Conservation (phyloP, 2,797 vertebrate species). For the Psittacula derbiana region DNA sequence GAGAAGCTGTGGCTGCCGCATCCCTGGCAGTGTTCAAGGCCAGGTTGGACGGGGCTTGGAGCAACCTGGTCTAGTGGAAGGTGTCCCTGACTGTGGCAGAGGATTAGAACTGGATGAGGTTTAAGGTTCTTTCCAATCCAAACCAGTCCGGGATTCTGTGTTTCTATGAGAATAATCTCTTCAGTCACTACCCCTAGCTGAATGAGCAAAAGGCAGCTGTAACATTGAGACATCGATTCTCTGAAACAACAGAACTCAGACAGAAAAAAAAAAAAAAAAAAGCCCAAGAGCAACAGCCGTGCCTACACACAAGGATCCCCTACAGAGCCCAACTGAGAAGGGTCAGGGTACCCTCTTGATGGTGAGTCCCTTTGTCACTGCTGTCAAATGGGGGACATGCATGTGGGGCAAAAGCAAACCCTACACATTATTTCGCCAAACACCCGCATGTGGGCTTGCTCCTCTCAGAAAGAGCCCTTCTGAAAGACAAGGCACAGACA, state of each 20-base stretch:
- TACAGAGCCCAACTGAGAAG: fast-evolving
- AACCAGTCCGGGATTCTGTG: background rate
- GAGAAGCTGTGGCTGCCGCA: background rate
- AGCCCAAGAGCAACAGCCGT: background rate
- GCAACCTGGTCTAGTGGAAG: background rate
- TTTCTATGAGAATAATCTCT: background rate
- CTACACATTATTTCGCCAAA: background rate
- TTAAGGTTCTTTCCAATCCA: background rate
- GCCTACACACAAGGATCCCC: background rate
- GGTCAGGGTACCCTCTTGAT: no score
- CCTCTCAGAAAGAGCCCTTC: background rate
- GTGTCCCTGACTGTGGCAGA: background rate
- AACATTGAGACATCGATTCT: background rate
- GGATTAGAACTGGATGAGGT: background rate
- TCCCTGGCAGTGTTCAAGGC: background rate
- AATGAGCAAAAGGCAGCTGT: background rate
- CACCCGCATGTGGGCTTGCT: background rate
- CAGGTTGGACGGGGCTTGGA: background rate
- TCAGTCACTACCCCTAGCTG: background rate
- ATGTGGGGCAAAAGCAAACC: fast-evolving
- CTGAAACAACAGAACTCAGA: background rate
- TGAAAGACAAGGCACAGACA: background rate
- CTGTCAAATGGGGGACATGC: background rate
- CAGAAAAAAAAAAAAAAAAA: background rate
- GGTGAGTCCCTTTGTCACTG: fast-evolving